These are phyloP conservation scores for Macrosteles quadrilineatus DNA, from an alignment of 1,140 invertebrate genomes.

Conservation along the genomic window DNA sequence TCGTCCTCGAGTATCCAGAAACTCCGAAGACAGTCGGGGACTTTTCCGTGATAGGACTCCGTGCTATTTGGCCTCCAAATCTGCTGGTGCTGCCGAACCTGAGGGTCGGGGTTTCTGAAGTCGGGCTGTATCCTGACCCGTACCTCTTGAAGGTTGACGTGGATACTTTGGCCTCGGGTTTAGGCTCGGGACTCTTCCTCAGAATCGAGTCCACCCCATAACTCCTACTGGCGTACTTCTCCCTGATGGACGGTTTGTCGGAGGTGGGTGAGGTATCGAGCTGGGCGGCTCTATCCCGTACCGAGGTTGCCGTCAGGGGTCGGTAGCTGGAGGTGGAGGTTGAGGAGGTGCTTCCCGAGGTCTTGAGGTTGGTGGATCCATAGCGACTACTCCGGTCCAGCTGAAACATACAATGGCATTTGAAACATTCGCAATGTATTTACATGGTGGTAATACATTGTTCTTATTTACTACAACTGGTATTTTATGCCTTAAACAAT, in stretches of 20 bases:
- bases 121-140: neutral
- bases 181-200: neutral
- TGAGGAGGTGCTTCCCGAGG: neutral
- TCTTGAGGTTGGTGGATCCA: neutral
- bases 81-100: conserved; percentile 37
- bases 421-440: no score
- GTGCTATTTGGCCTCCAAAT: conserved; percentile 40
- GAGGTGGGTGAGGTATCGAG: neutral
- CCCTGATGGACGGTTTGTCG: conserved; percentile 24
- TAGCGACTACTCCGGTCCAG: conserved; percentile 24
- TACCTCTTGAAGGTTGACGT: conserved; percentile 4
- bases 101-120: conserved; percentile 29
- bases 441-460: no score
- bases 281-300: conserved; percentile 9
- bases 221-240: conserved; percentile 27
- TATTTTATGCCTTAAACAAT: no score
- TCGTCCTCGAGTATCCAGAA: conserved; percentile 31
- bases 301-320: neutral
- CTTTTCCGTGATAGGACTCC: conserved; percentile 41
- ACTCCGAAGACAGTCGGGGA: conserved; percentile 41
- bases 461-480: no score
- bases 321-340: conserved; percentile 30
- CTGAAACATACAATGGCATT: no score
- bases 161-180: neutral
- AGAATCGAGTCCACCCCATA: conserved; percentile 9